Evolutionary conservation across 2,113 vertebrate genomes (phyloP).

Genomic region (Prionailurus bengalensis): DNA sequence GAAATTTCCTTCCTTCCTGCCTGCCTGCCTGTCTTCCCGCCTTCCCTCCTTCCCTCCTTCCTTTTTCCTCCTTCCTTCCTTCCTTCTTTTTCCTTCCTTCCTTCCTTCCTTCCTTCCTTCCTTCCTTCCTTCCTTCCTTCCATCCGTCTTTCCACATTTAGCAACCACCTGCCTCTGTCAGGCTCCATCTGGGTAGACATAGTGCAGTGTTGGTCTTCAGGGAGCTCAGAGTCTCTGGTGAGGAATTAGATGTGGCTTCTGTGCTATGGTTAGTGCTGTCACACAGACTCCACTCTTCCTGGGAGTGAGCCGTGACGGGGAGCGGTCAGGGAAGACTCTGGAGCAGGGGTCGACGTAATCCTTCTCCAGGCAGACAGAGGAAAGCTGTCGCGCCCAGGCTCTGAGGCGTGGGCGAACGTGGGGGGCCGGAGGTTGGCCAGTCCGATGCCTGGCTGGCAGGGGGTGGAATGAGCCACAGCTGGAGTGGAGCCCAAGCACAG

Average conservation of each 20-base stretch:
- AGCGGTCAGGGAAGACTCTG: background rate
- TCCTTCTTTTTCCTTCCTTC: no score
- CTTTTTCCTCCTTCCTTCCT: no score
- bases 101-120: no score
- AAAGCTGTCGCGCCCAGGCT: background rate
- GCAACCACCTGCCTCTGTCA: background rate
- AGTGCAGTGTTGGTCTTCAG: background rate
- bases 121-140: no score
- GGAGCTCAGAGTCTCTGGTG: background rate
- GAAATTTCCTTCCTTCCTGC: background rate
- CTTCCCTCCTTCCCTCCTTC: no score
- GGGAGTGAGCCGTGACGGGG: background rate
- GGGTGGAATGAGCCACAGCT: rapidly evolving
- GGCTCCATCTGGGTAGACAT: background rate
- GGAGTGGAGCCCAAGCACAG: rapidly evolving
- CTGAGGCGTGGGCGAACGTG: rapidly evolving
- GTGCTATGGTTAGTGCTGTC: background rate
- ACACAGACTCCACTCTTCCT: background rate
- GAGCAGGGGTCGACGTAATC: background rate
- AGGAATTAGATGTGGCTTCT: background rate
- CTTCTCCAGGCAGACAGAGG: background rate
- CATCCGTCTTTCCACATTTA: no score
- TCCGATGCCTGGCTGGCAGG: rapidly evolving
- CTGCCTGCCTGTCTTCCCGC: no score
- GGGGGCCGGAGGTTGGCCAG: background rate